Percentiles rank a stretch among this genome's conserved stretches.
phyloP scores from a whole-genome alignment of 92 coral and sea anemone genomes.

The Paramuricea clavata region DNA sequence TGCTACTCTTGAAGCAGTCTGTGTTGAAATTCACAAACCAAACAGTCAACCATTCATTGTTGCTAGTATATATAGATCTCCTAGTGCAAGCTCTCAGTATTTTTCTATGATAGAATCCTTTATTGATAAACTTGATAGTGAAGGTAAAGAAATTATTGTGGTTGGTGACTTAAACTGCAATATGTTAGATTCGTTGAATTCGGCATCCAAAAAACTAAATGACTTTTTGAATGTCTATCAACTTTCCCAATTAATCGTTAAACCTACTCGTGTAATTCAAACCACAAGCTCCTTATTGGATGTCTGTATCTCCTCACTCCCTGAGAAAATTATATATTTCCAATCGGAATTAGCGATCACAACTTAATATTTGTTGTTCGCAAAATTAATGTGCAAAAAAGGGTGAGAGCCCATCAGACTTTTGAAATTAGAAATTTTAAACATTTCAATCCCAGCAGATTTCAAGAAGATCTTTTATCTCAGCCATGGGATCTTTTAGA shows the following conservation, averaged over 20 bases:
- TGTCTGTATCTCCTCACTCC: background rate
- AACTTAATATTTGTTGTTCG: conserved; percentile 44
- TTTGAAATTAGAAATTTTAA: no score
- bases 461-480: no score
- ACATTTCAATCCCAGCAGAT: no score
- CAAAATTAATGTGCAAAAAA: conserved; percentile 28
- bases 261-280: background rate
- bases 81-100: background rate
- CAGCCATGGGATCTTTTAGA: no score
- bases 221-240: background rate
- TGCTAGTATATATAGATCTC: background rate
- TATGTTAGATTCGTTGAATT: background rate
- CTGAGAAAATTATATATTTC: conserved; percentile 41
- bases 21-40: background rate
- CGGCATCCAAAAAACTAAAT: background rate
- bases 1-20: background rate
- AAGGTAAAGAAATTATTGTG: background rate
- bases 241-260: background rate
- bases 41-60: background rate
- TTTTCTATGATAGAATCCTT: background rate
- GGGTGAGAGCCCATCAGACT: background rate
- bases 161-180: background rate
- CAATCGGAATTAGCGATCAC: conserved; percentile 52
- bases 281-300: background rate
- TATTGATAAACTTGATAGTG: background rate